Evolutionary conservation across 2,113 vertebrate species (phyloP).

Genomic region (Hemiprocne comata): DNA sequence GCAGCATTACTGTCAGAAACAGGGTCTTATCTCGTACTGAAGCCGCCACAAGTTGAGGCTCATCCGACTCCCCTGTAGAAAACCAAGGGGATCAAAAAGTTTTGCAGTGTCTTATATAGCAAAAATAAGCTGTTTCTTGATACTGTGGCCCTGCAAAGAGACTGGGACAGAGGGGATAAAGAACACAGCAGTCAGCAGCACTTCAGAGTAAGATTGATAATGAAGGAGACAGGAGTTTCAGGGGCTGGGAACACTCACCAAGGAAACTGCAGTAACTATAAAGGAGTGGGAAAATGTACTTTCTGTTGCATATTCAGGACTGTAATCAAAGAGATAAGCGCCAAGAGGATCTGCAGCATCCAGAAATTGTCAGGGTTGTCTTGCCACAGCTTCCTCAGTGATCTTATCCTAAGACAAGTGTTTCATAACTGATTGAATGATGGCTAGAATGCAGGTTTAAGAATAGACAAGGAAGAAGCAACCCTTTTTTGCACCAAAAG

Average conservation of each 20-base stretch:
- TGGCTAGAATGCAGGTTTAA: background rate
- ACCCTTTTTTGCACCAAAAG: background rate
- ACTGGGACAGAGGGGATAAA: background rate
- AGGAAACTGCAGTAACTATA: background rate
- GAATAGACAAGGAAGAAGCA: background rate
- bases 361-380: slow-evolving; percentile 35
- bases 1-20: background rate
- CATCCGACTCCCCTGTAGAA: background rate
- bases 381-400: slow-evolving; percentile 40
- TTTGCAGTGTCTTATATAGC: background rate
- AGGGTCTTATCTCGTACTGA: background rate
- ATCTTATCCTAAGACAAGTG: slow-evolving; percentile 36
- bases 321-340: slow-evolving; percentile 28
- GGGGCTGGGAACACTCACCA: slow-evolving; percentile 1
- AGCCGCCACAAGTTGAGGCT: background rate
- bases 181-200: background rate
- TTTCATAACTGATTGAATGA: slow-evolving; percentile 40
- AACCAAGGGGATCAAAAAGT: background rate
- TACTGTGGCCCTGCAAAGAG: background rate
- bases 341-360: slow-evolving; percentile 34
- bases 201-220: background rate
- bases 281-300: slow-evolving; percentile 18
- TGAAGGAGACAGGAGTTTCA: background rate
- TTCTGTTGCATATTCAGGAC: slow-evolving; percentile 45
- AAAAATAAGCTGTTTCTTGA: background rate